Conservation (phyloP, 2,888 invertebrate species). For the Apotomis betuletana region DNA sequence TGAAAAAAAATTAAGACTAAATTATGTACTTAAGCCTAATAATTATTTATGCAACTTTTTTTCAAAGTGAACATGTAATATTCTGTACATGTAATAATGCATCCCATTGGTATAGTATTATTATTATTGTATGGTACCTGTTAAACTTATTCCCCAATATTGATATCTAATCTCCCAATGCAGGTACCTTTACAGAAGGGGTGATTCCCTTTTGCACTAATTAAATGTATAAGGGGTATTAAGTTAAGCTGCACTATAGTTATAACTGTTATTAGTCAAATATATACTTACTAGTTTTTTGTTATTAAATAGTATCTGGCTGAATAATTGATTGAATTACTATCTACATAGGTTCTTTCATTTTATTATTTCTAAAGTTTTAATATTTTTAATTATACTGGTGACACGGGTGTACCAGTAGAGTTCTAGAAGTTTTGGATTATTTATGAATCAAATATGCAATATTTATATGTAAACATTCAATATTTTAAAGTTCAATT, state of each 20-base stretch:
- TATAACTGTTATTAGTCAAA: constrained; percentile 21
- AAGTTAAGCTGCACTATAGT: constrained; percentile 29
- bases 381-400: too few species aligned
- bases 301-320: neutral
- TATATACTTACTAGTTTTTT: constrained; percentile 8
- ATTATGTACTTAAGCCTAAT: too few species aligned
- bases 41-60: too few species aligned
- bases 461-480: too few species aligned
- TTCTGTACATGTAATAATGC: neutral
- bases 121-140: constrained; percentile 6
- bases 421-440: too few species aligned
- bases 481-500: too few species aligned
- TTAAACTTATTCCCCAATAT: constrained; percentile 24
- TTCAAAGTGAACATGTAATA: neutral
- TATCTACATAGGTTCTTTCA: too few species aligned
- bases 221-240: constrained; percentile 42
- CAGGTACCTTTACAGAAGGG: constrained; percentile 51
- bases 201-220: constrained; percentile 47
- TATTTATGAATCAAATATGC: too few species aligned
- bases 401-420: too few species aligned
- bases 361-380: too few species aligned
- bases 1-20: too few species aligned
- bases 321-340: too few species aligned
- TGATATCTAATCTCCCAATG: constrained; percentile 52
- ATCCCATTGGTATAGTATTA: neutral